A percentile compares a stretch with the other conserved stretches of the same genome.
Conservation (phyloP, 2,797 vertebrate species). For the Ptychadena robeensis region DNA sequence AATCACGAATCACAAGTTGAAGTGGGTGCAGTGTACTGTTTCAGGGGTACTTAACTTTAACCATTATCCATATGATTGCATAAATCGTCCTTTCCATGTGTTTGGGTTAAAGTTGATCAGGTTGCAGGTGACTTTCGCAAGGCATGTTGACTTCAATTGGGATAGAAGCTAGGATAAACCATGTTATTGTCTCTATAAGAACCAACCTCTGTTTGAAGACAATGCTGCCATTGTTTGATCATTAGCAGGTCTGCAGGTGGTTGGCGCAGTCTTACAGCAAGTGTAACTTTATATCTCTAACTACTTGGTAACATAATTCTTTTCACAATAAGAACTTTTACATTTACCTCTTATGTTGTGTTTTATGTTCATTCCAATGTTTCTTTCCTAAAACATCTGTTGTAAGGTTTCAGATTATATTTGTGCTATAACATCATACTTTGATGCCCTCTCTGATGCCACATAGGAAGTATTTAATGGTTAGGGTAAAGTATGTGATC, state of each 20-base stretch:
- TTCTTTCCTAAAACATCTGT: constrained; percentile 57
- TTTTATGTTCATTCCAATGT: constrained; percentile 50
- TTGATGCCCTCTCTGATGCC: constrained; percentile 28
- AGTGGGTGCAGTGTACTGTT: not conserved
- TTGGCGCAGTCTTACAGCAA: constrained; percentile 45
- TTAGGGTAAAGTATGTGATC: constrained; percentile 20
- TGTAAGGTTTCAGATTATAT: constrained; percentile 57
- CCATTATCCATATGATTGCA: not conserved
- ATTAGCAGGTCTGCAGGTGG: constrained; percentile 59
- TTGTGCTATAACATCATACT: constrained; percentile 41
- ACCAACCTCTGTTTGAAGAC: constrained; percentile 47
- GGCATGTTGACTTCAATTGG: constrained; percentile 48
- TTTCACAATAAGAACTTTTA: constrained; percentile 51
- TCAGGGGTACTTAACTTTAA: not conserved
- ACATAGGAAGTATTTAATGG: constrained; percentile 48
- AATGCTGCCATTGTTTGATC: constrained; percentile 45
- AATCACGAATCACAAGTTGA: not conserved
- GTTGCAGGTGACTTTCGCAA: constrained; percentile 19
- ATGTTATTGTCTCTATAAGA: constrained; percentile 48
- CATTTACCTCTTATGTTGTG: constrained; percentile 43
- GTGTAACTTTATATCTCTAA: constrained; percentile 55
- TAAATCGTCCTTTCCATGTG: not conserved
- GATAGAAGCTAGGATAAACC: constrained; percentile 45
- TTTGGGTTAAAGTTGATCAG: constrained; percentile 2
- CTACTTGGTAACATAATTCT: constrained; percentile 60